Percentiles rank a stretch among this genome's conserved stretches.
These are phyloP conservation scores for Myotis pilosus DNA, from an alignment of 2,797 vertebrate species.

Conservation along the genomic window DNA sequence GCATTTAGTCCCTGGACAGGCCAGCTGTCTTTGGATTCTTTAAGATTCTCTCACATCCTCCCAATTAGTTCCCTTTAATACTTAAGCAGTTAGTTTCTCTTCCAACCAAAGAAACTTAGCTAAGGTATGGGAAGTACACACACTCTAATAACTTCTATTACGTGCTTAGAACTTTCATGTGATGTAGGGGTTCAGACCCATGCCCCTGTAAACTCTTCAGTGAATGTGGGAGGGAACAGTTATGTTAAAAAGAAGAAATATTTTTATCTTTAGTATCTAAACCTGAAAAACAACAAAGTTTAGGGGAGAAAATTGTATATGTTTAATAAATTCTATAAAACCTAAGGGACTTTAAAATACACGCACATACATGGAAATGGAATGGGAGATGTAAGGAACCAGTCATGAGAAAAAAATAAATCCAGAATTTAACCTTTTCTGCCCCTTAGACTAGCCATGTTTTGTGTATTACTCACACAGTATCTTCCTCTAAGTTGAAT, in stretches of 20 bases:
- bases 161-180: not conserved
- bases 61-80: slow-evolving; percentile 28
- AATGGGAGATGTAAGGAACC: not conserved
- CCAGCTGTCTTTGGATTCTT: not conserved
- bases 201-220: not conserved
- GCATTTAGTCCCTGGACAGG: not conserved
- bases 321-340: slow-evolving; percentile 44
- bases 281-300: not conserved
- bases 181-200: not conserved
- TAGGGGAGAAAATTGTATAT: not conserved
- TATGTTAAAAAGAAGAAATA: not conserved
- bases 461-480: slow-evolving; percentile 49
- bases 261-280: slow-evolving; percentile 34
- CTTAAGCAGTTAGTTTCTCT: slow-evolving; percentile 31
- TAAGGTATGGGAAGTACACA: slow-evolving; percentile 30
- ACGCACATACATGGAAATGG: not conserved
- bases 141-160: not conserved
- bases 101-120: slow-evolving; percentile 52
- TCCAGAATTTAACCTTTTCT: slow-evolving; percentile 60
- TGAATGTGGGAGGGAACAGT: not conserved
- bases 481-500: slow-evolving; percentile 44
- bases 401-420: slow-evolving; percentile 47
- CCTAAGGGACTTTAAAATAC: not conserved
- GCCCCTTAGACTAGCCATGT: slow-evolving; percentile 30
- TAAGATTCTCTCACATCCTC: slow-evolving; percentile 39